A percentile compares a stretch with the other conserved stretches of the same genome.
Conservation (phyloP, 2,888 invertebrate genomes). For the Mimas tiliae region DNA sequence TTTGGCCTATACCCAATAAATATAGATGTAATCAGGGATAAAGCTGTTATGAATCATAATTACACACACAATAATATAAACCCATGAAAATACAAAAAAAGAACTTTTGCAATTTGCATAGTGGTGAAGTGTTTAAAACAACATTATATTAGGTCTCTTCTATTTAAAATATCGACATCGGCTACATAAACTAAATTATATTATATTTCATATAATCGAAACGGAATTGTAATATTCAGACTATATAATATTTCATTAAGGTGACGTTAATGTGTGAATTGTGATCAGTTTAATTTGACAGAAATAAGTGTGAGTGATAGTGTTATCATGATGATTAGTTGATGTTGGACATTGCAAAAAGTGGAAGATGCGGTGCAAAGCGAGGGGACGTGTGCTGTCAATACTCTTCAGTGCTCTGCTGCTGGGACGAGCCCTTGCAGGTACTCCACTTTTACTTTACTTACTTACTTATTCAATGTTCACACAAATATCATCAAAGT, state of each 20-base stretch:
- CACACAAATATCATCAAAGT: too few species aligned
- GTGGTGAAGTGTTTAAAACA: too few species aligned
- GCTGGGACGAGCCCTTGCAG: conserved; percentile 77
- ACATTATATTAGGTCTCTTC: too few species aligned
- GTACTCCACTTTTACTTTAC: conserved; percentile 49
- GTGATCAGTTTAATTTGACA: conserved; percentile 29
- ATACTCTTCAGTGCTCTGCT: conserved; percentile 77
- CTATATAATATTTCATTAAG: not conserved
- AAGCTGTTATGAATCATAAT: too few species aligned
- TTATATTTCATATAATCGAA: too few species aligned
- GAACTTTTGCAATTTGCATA: too few species aligned
- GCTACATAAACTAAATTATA: not conserved
- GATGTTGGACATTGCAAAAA: conserved; percentile 50
- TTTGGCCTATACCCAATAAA: too few species aligned
- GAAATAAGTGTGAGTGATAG: conserved; percentile 35
- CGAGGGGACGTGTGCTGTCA: conserved; percentile 68
- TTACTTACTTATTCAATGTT: too few species aligned
- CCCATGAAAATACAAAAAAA: too few species aligned
- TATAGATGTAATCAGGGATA: too few species aligned
- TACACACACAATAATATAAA: too few species aligned
- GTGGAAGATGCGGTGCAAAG: conserved; percentile 67
- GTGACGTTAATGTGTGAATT: conserved; percentile 32
- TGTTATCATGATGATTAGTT: conserved; percentile 52
- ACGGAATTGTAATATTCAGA: not conserved
- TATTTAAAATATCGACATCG: too few species aligned